Conservation (phyloP, 2,888 invertebrate species). For the Ennomos quercinarius region DNA sequence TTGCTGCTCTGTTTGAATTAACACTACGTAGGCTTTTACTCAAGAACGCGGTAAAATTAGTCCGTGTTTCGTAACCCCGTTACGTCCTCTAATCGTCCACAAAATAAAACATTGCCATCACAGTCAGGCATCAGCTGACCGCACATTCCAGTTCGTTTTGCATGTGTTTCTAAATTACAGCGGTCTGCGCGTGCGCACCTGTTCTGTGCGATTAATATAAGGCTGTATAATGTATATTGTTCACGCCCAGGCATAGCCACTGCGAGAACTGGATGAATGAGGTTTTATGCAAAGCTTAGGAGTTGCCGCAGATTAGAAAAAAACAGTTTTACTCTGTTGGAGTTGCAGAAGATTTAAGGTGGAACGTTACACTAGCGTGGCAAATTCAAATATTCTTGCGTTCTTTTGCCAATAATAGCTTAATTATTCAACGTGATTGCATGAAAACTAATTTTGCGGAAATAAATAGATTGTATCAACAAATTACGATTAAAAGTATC, state of each 20-base stretch:
- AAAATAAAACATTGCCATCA: conserved; percentile 7
- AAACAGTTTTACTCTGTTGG: too few relatives aligned
- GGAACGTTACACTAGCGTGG: too few relatives aligned
- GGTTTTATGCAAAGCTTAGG: neutral
- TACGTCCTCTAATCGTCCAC: conserved; percentile 17
- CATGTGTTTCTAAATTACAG: conserved; percentile 36
- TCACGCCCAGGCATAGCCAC: neutral
- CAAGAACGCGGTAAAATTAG: neutral
- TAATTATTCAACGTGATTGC: too few relatives aligned
- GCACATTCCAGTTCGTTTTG: conserved; percentile 34
- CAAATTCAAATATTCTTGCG: too few relatives aligned
- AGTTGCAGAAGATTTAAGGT: too few relatives aligned
- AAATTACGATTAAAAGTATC: too few relatives aligned
- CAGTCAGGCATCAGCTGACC: conserved; percentile 18
- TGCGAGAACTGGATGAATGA: neutral
- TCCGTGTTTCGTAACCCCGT: conserved; percentile 19
- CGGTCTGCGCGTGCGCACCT: conserved; percentile 45
- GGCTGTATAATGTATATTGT: conserved; percentile 18
- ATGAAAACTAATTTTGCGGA: too few relatives aligned
- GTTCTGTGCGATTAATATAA: conserved; percentile 20
- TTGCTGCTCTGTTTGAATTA: too few relatives aligned
- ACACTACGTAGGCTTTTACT: too few relatives aligned
- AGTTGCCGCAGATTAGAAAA: too few relatives aligned
- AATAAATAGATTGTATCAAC: too few relatives aligned
- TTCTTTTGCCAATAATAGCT: too few relatives aligned